Percentiles rank a stretch among this genome's conserved stretches.
phyloP scores from a whole-genome alignment of 2,113 vertebrate species.

The Fulmarus glacialis region DNA sequence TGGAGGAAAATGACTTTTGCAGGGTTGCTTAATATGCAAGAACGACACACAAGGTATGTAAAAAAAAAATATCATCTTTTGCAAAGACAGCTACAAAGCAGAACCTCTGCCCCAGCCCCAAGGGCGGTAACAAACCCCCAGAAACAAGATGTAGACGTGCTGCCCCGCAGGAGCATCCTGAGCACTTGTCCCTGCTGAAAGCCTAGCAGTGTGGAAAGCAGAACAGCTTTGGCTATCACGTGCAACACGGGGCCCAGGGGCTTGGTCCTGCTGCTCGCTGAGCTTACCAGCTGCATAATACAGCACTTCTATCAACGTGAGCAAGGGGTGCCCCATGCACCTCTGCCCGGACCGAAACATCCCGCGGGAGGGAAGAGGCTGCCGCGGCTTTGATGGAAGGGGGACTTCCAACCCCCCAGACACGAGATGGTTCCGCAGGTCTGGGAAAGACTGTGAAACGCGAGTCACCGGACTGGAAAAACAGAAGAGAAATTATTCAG shows the following conservation, averaged over 20 bases:
- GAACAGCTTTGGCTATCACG: not conserved
- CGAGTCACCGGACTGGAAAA: not conserved
- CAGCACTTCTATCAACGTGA: not conserved
- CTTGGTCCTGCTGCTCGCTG: not conserved
- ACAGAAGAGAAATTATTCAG: not conserved
- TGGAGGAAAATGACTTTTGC: not conserved
- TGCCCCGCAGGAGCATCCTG: not conserved
- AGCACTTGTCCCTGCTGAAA: not conserved
- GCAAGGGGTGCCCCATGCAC: not conserved
- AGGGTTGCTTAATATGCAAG: not conserved
- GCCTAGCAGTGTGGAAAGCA: not conserved
- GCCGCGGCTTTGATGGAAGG: not conserved
- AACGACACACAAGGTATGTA: not conserved
- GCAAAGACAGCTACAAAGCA: not conserved
- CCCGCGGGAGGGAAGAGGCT: not conserved
- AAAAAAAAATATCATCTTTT: not conserved
- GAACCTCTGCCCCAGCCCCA: not conserved
- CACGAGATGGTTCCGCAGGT: fast-evolving
- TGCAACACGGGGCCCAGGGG: not conserved
- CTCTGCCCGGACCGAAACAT: not conserved
- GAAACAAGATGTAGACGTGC: not conserved
- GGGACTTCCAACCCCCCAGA: not conserved
- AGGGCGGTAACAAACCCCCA: not conserved
- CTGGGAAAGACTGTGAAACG: not conserved
- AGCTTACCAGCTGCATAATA: not conserved